Evolutionary conservation across 2,113 vertebrate species (phyloP).

Genomic region (Lonchura striata): DNA sequence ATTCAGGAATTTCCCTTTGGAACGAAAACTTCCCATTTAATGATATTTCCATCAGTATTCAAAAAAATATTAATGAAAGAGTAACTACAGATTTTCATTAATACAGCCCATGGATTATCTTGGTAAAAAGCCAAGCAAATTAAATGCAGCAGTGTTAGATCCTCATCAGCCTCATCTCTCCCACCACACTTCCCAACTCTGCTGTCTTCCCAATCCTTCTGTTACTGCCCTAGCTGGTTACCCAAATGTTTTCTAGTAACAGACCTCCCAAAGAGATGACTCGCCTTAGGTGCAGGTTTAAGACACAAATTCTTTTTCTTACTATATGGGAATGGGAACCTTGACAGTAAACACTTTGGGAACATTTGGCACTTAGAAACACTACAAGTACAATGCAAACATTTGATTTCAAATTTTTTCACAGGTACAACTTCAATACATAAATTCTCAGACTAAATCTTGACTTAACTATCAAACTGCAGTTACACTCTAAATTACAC

Average conservation of each 20-base stretch:
- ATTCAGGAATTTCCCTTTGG: background rate
- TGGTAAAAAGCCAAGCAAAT: background rate
- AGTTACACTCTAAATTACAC: background rate
- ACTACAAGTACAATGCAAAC: fast-evolving
- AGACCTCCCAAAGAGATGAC: background rate
- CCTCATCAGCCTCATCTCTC: background rate
- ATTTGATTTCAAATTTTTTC: background rate
- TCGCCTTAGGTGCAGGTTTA: background rate
- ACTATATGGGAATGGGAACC: background rate
- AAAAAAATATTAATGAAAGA: background rate
- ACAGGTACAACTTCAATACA: background rate
- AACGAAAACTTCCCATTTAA: background rate
- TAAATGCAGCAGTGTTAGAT: background rate
- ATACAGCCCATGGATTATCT: background rate
- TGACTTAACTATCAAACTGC: background rate
- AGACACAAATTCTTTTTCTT: background rate
- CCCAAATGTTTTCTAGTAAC: background rate
- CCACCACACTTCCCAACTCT: background rate
- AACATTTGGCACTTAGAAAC: background rate
- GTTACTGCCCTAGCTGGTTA: fast-evolving
- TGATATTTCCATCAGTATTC: background rate
- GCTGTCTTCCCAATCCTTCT: background rate
- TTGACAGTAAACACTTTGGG: background rate
- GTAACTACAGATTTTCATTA: background rate
- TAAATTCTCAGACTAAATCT: no score